These are phyloP conservation scores for Epicampocera succincta DNA, from an alignment of 2,888 invertebrate species.

Conservation along the genomic window DNA sequence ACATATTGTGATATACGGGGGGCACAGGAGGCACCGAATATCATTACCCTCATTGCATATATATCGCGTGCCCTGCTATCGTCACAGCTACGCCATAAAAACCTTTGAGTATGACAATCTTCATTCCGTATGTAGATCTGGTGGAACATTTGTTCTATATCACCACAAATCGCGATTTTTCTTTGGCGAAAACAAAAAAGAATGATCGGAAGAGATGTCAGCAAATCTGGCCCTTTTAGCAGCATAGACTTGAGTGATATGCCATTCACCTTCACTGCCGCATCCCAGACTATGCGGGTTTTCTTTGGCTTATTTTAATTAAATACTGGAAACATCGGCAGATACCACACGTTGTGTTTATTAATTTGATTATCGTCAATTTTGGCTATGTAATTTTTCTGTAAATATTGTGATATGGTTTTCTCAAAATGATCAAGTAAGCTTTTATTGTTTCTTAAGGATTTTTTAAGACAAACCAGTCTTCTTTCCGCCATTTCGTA, in stretches of 20 bases:
- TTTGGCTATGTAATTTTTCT: conserved; percentile 8
- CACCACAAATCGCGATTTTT: conserved; percentile 43
- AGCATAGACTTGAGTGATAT: too few relatives aligned
- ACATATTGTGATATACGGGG: conserved; percentile 45
- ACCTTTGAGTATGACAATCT: conserved; percentile 47
- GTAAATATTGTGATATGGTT: conserved; percentile 57
- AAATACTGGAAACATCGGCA: conserved; percentile 67
- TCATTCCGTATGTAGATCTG: conserved; percentile 61
- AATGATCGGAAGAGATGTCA: conserved; percentile 59
- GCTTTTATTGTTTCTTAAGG: conserved; percentile 1
- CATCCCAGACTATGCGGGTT: conserved; percentile 48
- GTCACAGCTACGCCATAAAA: conserved; percentile 48
- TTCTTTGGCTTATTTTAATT: conserved; percentile 19
- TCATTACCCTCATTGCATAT: conserved; percentile 34
- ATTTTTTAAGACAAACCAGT: conserved; percentile 11
- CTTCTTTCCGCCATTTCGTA: conserved; percentile 43
- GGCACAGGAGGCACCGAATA: conserved; percentile 45
- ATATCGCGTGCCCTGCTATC: conserved; percentile 15
- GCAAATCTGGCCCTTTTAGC: conserved; percentile 57
- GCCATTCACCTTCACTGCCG: too few relatives aligned
- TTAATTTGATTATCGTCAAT: background rate
- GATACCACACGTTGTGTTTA: conserved; percentile 69
- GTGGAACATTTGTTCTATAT: conserved; percentile 56
- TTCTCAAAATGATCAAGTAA: conserved; percentile 20
- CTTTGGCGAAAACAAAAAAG: conserved; percentile 62